phyloP scores from a whole-genome alignment of 1,140 invertebrate species.

The Pogonomyrmex barbatus region DNA sequence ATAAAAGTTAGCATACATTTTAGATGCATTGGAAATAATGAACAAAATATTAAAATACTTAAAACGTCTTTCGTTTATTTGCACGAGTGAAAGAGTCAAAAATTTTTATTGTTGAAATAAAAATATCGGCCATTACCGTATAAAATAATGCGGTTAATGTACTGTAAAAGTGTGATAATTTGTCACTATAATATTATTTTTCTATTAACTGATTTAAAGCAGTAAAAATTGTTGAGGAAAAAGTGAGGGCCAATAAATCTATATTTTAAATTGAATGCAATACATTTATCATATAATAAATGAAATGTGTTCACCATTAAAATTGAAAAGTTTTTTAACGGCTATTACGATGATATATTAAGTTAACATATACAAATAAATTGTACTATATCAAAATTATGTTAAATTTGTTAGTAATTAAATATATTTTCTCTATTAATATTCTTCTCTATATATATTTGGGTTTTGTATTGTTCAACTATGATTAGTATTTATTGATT shows the following conservation, averaged over 20 bases:
- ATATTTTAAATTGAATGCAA: slow-evolving; percentile 33
- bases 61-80: background rate
- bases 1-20: slow-evolving; percentile 35
- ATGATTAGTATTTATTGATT: slow-evolving; percentile 25
- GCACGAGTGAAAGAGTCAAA: background rate
- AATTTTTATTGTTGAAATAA: slow-evolving; percentile 6
- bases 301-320: slow-evolving; percentile 32
- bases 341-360: slow-evolving; percentile 34
- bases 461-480: slow-evolving; percentile 12
- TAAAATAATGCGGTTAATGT: background rate
- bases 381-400: slow-evolving; percentile 35
- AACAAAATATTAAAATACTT: slow-evolving; percentile 13
- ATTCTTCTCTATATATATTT: background rate
- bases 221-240: background rate
- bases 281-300: slow-evolving; percentile 21
- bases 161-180: slow-evolving; percentile 43
- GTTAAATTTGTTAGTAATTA: slow-evolving; percentile 29
- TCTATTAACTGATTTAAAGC: background rate
- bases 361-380: slow-evolving; percentile 44
- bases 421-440: slow-evolving; percentile 41
- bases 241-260: slow-evolving; percentile 8
- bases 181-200: slow-evolving; percentile 36
- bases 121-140: background rate
- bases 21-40: slow-evolving; percentile 9
- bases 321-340: slow-evolving; percentile 24